A percentile compares a stretch with the other conserved stretches of the same genome.
phyloP scores from a whole-genome alignment of 2,888 invertebrate species.

The Perizoma affinitatum region DNA sequence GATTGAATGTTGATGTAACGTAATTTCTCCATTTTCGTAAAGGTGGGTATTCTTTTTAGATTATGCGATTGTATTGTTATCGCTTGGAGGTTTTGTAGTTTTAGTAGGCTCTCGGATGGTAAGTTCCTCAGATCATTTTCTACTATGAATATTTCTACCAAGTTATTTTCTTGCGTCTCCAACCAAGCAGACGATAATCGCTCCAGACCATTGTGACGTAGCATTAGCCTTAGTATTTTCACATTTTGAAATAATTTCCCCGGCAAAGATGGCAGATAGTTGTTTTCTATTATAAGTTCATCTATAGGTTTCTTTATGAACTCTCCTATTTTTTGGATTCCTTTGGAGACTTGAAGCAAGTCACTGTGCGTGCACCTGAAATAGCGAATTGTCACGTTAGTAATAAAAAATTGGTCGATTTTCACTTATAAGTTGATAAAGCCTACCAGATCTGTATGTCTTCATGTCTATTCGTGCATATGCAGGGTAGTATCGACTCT shows the following conservation, averaged over 20 bases:
- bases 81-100: constrained; percentile 90
- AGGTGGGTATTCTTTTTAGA: constrained; percentile 89
- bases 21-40: constrained; percentile 88
- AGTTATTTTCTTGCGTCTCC: constrained; percentile 88
- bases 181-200: constrained; percentile 92
- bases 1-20: constrained; percentile 90
- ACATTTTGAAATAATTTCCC: constrained; percentile 91
- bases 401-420: neutral
- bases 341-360: constrained; percentile 89
- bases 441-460: constrained; percentile 93
- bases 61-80: constrained; percentile 91
- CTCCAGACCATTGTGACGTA: constrained; percentile 92
- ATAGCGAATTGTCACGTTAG: constrained; percentile 30
- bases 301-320: constrained; percentile 89
- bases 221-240: constrained; percentile 90
- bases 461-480: constrained; percentile 90
- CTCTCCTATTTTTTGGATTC: constrained; percentile 87
- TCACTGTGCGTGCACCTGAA: constrained; percentile 96
- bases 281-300: constrained; percentile 94
- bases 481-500: constrained; percentile 91
- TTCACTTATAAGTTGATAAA: neutral
- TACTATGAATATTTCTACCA: constrained; percentile 93
- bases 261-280: constrained; percentile 92
- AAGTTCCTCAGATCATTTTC: constrained; percentile 92
- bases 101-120: constrained; percentile 90